Evolutionary conservation across 2,113 vertebrate species (phyloP), one percentile per base, ranked within the genome.

Genomic region (Equus quagga): DNA sequence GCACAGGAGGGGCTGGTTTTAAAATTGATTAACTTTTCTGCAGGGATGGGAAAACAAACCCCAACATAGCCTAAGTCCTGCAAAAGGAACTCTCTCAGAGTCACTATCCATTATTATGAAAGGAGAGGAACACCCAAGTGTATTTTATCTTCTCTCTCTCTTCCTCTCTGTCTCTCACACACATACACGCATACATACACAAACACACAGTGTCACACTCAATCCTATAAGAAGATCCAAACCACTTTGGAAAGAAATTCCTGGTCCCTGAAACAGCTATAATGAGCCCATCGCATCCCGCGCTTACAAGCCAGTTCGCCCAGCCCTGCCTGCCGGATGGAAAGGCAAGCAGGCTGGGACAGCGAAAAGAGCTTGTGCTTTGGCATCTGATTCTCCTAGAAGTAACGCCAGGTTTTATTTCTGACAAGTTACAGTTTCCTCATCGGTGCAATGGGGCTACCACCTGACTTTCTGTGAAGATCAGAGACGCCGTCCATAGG

Each of bases 11-110:
- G 96, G 60, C 78, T 56, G 86, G 49, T 80, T 96, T 67, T 89
- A 58, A 94, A 93, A 95, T 69, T 64, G 94, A 97, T 94, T 70
- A 79, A 76, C 75, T 90, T 97, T 92, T 86, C 82, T 93, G 64
- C 70, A 85, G 33, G 93, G 91, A 87, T 54, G 12, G 69, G 73
- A 75, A 97, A 95, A 51, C 85, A 94, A 93, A 87, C 65, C 69
- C 24, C 31, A 70, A 13, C 24, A 67, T 70, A 2, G 49, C 76
- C 94, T 49, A 54, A 54, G 76, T 97, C 64, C 82, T 56, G 62
- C 75, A 24, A 87, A 89, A 49, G 72, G 70, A 78, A 44, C 46
- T 44, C 73, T 82, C 82, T 92, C 70, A 31, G 89, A 80, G 90
- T 95, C 26, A 65, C 41, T 90, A 69, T 69, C 82, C 72, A 80